These are phyloP conservation scores for Drosophila insularis DNA, from an alignment of 1,140 invertebrate genomes.

Conservation along the genomic window DNA sequence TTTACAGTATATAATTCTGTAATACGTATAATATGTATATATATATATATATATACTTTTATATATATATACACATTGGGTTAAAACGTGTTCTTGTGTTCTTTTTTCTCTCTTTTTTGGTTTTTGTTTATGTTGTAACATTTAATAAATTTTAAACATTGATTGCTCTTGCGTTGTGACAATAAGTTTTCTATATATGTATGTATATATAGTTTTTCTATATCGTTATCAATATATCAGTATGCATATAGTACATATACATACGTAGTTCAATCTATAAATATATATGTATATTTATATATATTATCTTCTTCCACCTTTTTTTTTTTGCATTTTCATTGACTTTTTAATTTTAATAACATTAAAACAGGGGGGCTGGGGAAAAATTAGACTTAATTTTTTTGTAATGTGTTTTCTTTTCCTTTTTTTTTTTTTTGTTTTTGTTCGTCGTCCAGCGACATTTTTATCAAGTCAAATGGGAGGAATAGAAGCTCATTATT, in stretches of 20 bases:
- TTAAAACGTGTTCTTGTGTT: slow-evolving; percentile 57
- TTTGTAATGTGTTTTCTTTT: not conserved
- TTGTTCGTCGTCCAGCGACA: slow-evolving; percentile 73
- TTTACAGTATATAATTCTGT: slow-evolving; percentile 26
- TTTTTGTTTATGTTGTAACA: slow-evolving; percentile 48
- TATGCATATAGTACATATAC: slow-evolving; percentile 18
- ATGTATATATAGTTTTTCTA: slow-evolving; percentile 33
- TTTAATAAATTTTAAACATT: slow-evolving; percentile 77
- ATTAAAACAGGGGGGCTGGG: slow-evolving; percentile 2
- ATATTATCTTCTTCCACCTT: slow-evolving; percentile 15
- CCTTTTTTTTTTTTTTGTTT: slow-evolving; percentile 22
- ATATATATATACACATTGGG: slow-evolving; percentile 28
- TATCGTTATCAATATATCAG: slow-evolving; percentile 7
- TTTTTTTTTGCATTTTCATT: slow-evolving; percentile 44
- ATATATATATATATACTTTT: slow-evolving; percentile 29
- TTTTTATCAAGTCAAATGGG: slow-evolving; percentile 56
- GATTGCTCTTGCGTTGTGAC: slow-evolving; percentile 77
- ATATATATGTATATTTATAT: slow-evolving; percentile 42
- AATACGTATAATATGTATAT: slow-evolving; percentile 27
- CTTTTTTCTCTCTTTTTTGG: not conserved
- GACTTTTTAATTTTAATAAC: slow-evolving; percentile 34
- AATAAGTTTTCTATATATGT: slow-evolving; percentile 65
- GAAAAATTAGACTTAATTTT: slow-evolving; percentile 35
- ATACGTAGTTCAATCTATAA: slow-evolving; percentile 50
- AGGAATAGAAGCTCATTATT: slow-evolving; percentile 12